phyloP scores from a whole-genome alignment of 2,113 vertebrate species.

The Lutjanus erythropterus region DNA sequence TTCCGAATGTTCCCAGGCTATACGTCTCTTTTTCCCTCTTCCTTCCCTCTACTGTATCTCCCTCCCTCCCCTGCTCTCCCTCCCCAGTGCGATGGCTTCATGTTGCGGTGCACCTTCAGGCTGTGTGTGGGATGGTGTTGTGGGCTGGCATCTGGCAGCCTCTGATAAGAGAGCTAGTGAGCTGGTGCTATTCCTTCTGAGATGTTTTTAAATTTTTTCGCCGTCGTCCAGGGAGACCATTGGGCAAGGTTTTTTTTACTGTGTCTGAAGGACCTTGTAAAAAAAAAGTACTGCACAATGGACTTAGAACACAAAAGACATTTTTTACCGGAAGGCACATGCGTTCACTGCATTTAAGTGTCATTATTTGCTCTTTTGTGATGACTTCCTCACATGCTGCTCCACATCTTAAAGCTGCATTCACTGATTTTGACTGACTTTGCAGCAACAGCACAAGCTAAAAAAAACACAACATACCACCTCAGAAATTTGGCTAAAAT shows the following conservation, averaged over 20 bases:
- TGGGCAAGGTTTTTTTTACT: slow-evolving; percentile 36
- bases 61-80: slow-evolving; percentile 43
- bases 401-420: neutral
- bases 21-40: slow-evolving; percentile 59
- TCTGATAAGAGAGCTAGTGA: slow-evolving; percentile 81
- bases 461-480: slow-evolving; percentile 1
- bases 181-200: slow-evolving; percentile 68
- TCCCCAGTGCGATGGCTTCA: slow-evolving; percentile 63
- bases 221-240: slow-evolving; percentile 35
- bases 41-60: slow-evolving; percentile 61
- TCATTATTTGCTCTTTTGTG: slow-evolving; percentile 22
- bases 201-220: slow-evolving; percentile 40
- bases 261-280: slow-evolving; percentile 54
- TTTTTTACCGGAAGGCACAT: neutral
- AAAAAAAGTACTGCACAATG: slow-evolving; percentile 32
- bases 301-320: slow-evolving; percentile 9
- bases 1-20: slow-evolving; percentile 69
- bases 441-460: neutral
- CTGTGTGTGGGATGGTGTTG: slow-evolving; percentile 80
- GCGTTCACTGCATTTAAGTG: neutral
- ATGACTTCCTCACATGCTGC: neutral
- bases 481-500: neutral
- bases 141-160: slow-evolving; percentile 82
- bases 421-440: slow-evolving; percentile 1
- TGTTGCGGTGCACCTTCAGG: slow-evolving; percentile 79